These are phyloP conservation scores for Sitta carolinensis DNA, from an alignment of 2,797 vertebrate species.

Conservation along the genomic window DNA sequence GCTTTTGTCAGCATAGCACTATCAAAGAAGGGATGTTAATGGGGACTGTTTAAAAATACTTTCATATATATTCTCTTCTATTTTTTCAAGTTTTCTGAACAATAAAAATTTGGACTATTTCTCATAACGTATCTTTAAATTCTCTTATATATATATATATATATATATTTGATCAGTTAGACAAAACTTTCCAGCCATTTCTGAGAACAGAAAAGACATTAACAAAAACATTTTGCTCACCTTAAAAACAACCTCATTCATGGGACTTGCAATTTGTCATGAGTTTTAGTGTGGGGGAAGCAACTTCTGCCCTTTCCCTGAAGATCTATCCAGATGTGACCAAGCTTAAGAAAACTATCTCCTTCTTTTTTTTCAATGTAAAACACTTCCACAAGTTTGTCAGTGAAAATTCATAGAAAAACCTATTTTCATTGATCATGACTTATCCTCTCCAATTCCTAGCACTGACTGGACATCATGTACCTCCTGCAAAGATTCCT, in stretches of 20 bases:
- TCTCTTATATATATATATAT: neutral
- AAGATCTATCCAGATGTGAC: neutral
- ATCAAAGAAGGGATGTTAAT: neutral
- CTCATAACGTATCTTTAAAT: neutral
- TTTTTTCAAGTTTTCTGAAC: neutral
- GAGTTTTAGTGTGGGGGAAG: neutral
- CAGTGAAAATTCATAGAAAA: neutral
- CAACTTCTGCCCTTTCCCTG: neutral
- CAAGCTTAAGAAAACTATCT: neutral
- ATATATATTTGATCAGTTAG: neutral
- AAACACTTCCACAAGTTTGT: neutral
- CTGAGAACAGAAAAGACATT: neutral
- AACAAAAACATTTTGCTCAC: neutral
- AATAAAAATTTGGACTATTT: neutral
- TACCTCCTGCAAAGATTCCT: neutral
- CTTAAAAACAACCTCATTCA: neutral
- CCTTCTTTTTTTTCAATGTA: fast-evolving
- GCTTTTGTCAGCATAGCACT: neutral
- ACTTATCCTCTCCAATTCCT: neutral
- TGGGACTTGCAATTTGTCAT: neutral
- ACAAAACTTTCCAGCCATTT: neutral
- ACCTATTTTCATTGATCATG: neutral
- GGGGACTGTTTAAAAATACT: neutral
- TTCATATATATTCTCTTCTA: neutral
- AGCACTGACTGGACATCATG: neutral